These are phyloP conservation scores for Drosophila nigromelanica DNA, from an alignment of 1,140 invertebrate species.

Conservation along the genomic window DNA sequence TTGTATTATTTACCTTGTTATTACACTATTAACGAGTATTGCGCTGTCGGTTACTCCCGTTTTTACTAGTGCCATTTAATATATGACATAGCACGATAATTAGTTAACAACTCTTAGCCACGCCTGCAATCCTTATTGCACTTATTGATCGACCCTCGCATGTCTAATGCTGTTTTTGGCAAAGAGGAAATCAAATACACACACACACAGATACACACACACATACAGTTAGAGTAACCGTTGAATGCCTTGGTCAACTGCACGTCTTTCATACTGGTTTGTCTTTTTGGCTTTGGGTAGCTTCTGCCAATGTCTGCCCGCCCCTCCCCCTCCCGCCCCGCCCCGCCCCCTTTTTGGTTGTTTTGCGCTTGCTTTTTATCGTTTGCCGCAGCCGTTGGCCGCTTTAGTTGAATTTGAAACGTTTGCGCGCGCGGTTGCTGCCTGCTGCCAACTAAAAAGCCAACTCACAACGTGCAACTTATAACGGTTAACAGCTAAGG, in stretches of 20 bases:
- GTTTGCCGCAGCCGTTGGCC: constrained; percentile 50
- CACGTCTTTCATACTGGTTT: constrained; percentile 64
- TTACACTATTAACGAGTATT: too few species aligned
- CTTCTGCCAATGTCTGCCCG: constrained; percentile 65
- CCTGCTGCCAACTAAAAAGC: neutral
- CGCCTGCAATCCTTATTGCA: too few species aligned
- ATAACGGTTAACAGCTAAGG: constrained; percentile 24
- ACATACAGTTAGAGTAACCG: constrained; percentile 24
- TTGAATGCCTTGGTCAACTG: constrained; percentile 30
- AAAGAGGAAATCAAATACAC: constrained; percentile 66
- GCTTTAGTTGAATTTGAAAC: constrained; percentile 79
- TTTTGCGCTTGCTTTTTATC: constrained; percentile 59
- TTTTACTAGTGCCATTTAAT: too few species aligned
- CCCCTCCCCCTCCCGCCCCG: constrained; percentile 11
- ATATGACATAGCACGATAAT: too few species aligned
- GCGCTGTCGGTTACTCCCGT: too few species aligned
- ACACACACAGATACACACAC: constrained; percentile 29
- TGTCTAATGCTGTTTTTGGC: constrained; percentile 17
- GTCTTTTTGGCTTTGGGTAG: constrained; percentile 64
- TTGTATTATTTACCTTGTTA: too few species aligned
- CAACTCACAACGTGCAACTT: constrained; percentile 3
- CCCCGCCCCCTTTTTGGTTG: neutral
- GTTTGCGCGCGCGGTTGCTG: constrained; percentile 70
- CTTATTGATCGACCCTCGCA: too few species aligned
- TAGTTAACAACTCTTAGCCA: too few species aligned